Evolutionary conservation across 2,888 invertebrate genomes (phyloP).

Genomic region (Pycnomerus fuliginosus): DNA sequence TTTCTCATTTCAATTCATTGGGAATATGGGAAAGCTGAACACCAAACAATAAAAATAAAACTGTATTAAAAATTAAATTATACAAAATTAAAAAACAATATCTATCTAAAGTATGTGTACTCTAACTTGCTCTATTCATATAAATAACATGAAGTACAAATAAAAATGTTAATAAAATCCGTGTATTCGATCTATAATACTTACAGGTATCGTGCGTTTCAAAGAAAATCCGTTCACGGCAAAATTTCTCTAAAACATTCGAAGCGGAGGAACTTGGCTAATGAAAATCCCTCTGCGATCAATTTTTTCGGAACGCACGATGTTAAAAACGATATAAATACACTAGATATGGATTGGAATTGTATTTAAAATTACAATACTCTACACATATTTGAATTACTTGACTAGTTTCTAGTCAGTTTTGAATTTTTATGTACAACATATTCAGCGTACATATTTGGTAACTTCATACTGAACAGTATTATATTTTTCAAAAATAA

Average conservation of each 20-base stretch:
- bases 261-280: too few relatives aligned
- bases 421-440: slow-evolving; percentile 44
- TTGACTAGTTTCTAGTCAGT: slow-evolving; percentile 53
- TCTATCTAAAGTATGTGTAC: slow-evolving; percentile 46
- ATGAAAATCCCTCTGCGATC: too few relatives aligned
- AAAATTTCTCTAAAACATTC: too few relatives aligned
- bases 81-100: slow-evolving; percentile 49
- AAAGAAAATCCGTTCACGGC: too few relatives aligned
- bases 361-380: slow-evolving; percentile 38
- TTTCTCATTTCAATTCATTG: not conserved
- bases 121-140: slow-evolving; percentile 46
- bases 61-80: slow-evolving; percentile 52
- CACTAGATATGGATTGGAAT: slow-evolving; percentile 44
- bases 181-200: slow-evolving; percentile 39
- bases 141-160: slow-evolving; percentile 46
- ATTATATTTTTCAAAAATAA: slow-evolving; percentile 31
- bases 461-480: slow-evolving; percentile 52
- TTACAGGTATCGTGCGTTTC: too few relatives aligned
- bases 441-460: slow-evolving; percentile 52
- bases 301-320: too few relatives aligned
- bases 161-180: slow-evolving; percentile 45
- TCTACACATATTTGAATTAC: slow-evolving; percentile 43
- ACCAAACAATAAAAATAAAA: slow-evolving; percentile 47
- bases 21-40: slow-evolving; percentile 3
- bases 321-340: slow-evolving; percentile 44